Conservation (phyloP, 2,113 vertebrate species). For the Macquaria australasica region DNA sequence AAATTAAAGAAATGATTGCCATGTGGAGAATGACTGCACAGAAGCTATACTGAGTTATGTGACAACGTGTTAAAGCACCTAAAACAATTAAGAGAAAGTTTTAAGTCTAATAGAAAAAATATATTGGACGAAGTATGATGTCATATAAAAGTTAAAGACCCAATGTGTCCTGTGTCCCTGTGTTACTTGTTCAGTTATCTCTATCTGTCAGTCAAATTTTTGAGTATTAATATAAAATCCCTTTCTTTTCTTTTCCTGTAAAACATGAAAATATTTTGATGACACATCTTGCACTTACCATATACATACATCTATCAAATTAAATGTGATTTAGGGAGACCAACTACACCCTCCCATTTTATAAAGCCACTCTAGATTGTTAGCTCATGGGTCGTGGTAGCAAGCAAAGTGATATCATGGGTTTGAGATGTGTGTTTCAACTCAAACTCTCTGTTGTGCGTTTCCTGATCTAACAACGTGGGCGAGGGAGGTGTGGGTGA, state of each 20-base stretch:
- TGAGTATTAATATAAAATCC: not conserved
- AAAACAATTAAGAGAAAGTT: not conserved
- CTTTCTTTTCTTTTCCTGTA: not conserved
- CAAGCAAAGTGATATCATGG: not conserved
- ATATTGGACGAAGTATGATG: not conserved
- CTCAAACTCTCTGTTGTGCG: not conserved
- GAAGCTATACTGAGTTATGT: not conserved
- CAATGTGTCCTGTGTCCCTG: not conserved
- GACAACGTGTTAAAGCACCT: not conserved
- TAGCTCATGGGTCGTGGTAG: not conserved
- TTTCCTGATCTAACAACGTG: too few relatives aligned
- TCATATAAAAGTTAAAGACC: not conserved
- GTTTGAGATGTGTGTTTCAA: not conserved
- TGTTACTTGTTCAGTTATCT: not conserved
- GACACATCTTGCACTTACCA: not conserved
- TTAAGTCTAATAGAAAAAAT: too few relatives aligned
- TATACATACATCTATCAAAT: constrained; percentile 1
- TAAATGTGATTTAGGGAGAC: constrained; percentile 18
- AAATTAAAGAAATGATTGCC: not conserved
- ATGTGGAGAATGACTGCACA: not conserved
- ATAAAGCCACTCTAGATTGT: not conserved
- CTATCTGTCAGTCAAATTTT: not conserved
- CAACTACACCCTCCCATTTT: not conserved
- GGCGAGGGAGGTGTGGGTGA: not conserved
- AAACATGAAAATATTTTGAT: not conserved